Base-by-base conservation (phyloP, 2,888 invertebrate species). In the Panorpa germanica region DNA sequence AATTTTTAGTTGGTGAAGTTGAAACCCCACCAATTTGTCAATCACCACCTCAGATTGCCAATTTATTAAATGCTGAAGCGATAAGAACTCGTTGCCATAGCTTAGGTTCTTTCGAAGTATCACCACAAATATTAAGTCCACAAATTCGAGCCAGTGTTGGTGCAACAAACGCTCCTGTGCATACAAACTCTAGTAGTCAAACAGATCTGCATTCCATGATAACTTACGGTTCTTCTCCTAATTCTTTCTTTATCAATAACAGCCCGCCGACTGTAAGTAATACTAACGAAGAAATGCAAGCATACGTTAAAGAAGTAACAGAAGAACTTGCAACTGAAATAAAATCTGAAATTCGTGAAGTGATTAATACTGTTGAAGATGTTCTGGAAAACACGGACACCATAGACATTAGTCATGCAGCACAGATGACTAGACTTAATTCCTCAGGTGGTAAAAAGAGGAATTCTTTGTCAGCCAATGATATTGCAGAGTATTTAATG, bases 301-400 rank as follows among this genome's bases (percentile, higher is more conserved):
- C 74, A 1, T 78, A 78, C 42, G 70, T 78, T 2, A 73, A 74
- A 41, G 77, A 76, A 51, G 70, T 76, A 50, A 77, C 78, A 4
- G 71, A 67, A 51, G 77, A 78, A 53, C 55, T 80, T 36, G 78
- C 78, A 2, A 77, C 74, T 7, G 78, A 80, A 53, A 74, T 81
- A 12, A 80, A 78, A 47, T 78, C 78, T 3, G 80, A 80, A 57
- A 73, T 81, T 22, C 61, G 80, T 5, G 78, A 72, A 49, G 78
- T 81, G 1, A 80, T 80, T 40, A 75, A 72, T 3, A 71, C 68
- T 50, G 80, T 81, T 1, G 78, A 81, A 40, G 77, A 78, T 45
- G 78, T 75, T 27, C 52, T 78, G 18, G 75, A 76, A 36, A 74
- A 72, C 46, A 66, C 69, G 1, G 73, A 71, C 43, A 54, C 58